A percentile compares a stretch with the other conserved stretches of the same genome.
These are phyloP conservation scores for Prunella himalayana DNA, from an alignment of 2,113 vertebrate genomes.

Conservation along the genomic window DNA sequence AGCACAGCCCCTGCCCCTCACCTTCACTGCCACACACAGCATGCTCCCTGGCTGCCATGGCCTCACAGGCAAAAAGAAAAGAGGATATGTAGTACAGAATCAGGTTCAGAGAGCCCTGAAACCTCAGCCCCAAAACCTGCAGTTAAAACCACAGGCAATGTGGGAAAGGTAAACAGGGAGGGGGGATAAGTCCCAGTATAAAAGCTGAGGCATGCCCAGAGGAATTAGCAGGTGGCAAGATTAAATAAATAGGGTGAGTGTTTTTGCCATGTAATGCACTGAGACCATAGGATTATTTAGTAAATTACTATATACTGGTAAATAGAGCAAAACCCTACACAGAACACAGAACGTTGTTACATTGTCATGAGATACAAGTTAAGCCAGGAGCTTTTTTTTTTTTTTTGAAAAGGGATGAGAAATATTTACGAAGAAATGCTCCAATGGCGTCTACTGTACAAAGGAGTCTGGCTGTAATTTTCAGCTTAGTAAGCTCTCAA, in stretches of 20 bases:
- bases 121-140: no score
- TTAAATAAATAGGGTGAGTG: neutral
- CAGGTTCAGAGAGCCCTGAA: neutral
- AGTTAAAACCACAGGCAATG: neutral
- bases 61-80: no score
- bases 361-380: neutral
- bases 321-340: neutral
- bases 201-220: neutral
- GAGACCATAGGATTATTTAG: neutral
- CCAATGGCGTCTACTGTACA: neutral
- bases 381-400: neutral
- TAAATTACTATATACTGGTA: neutral
- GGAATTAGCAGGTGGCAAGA: neutral
- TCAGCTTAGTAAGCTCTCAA: neutral
- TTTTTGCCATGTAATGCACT: neutral
- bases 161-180: fast-evolving
- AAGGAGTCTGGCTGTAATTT: neutral
- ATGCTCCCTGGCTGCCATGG: fast-evolving
- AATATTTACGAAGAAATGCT: neutral
- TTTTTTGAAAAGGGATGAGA: neutral
- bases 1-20: neutral
- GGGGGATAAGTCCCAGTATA: neutral
- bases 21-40: fast-evolving
- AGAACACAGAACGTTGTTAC: neutral
- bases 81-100: fast-evolving